These are phyloP conservation scores for Amphilophus citrinellus DNA, from an alignment of 2,113 vertebrate genomes.

Conservation along the genomic window DNA sequence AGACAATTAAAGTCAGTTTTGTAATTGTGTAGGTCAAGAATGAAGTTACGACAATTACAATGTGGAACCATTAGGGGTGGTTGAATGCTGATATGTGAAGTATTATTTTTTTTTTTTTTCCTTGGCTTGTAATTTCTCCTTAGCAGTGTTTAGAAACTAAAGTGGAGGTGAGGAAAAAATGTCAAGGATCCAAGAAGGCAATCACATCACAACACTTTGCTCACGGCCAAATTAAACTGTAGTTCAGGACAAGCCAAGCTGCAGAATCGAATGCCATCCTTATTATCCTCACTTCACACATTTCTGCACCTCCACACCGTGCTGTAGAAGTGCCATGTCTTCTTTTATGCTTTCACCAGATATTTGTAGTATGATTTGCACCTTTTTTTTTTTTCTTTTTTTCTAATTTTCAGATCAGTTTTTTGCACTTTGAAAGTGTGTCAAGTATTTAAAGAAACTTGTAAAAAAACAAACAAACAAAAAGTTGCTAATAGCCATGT, in stretches of 20 bases:
- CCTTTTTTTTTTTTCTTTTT: slow-evolving; percentile 46
- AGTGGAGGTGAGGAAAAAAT: not conserved
- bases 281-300: slow-evolving; percentile 12
- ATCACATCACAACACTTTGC: slow-evolving; percentile 18
- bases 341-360: slow-evolving; percentile 62
- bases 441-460: slow-evolving; percentile 75
- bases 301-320: slow-evolving; percentile 39
- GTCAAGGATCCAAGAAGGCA: slow-evolving; percentile 24
- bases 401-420: slow-evolving; percentile 52
- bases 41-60: slow-evolving; percentile 31
- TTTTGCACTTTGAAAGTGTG: slow-evolving; percentile 78
- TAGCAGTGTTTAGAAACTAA: slow-evolving; percentile 23
- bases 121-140: slow-evolving; percentile 36
- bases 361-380: slow-evolving; percentile 77
- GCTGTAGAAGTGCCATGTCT: slow-evolving; percentile 78
- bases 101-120: slow-evolving; percentile 35
- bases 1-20: slow-evolving; percentile 45
- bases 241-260: slow-evolving; percentile 40
- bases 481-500: slow-evolving; percentile 78
- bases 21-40: slow-evolving; percentile 37
- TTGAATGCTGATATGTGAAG: slow-evolving; percentile 37
- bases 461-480: slow-evolving; percentile 15
- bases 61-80: not conserved
- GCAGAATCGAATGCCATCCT: slow-evolving; percentile 40
- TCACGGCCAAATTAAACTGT: slow-evolving; percentile 48